These are phyloP conservation scores for Dascillus cervinus DNA, from an alignment of 2,888 invertebrate species.

Conservation along the genomic window DNA sequence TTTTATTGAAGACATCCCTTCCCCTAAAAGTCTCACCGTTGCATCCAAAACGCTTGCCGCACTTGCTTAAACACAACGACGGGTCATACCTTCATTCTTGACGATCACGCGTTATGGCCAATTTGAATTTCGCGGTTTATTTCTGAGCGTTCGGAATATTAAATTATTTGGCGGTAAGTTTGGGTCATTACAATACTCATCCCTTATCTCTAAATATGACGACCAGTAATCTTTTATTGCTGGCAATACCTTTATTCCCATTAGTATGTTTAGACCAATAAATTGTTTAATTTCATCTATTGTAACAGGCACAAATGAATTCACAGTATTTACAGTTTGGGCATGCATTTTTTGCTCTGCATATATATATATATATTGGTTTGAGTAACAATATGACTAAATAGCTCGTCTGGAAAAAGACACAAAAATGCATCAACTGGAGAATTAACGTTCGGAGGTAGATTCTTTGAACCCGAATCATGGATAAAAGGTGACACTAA, in stretches of 20 bases:
- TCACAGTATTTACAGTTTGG: constrained; percentile 4
- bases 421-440: constrained; percentile 4
- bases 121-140: too few species aligned
- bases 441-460: constrained; percentile 2
- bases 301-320: constrained; percentile 1
- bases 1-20: too few species aligned
- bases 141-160: too few species aligned
- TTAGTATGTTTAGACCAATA: too few species aligned
- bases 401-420: constrained; percentile 5
- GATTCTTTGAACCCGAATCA: constrained; percentile 4
- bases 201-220: constrained; percentile 10
- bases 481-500: too few species aligned
- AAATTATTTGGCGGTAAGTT: constrained; percentile 14
- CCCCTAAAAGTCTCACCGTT: too few species aligned
- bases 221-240: constrained; percentile 23
- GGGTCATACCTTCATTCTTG: too few species aligned
- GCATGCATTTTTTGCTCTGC: constrained; percentile 6
- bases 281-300: constrained; percentile 4
- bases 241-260: constrained; percentile 21
- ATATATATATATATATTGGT: constrained; percentile 10
- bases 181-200: constrained; percentile 9
- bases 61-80: too few species aligned
- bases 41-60: too few species aligned
- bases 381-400: constrained; percentile 6
- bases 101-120: too few species aligned